A percentile compares a stretch with the other conserved stretches of the same genome.
These are phyloP conservation scores for Delia radicum DNA, from an alignment of 1,140 invertebrate genomes.

Conservation along the genomic window DNA sequence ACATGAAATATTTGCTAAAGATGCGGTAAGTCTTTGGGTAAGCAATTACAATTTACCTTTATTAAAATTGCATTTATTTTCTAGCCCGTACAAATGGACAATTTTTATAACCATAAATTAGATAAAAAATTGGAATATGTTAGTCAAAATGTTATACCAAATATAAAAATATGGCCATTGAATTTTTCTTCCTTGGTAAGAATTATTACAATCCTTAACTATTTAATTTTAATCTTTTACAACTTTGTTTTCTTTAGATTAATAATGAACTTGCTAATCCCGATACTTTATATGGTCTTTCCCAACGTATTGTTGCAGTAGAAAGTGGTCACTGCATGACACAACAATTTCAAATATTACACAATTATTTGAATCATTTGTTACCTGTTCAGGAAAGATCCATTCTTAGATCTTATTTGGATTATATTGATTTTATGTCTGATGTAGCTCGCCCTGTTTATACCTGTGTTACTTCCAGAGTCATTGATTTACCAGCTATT, in stretches of 20 bases:
- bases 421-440: conserved; percentile 57
- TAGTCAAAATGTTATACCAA: conserved; percentile 62
- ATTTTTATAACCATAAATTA: conserved; percentile 68
- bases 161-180: conserved; percentile 50
- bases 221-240: background rate
- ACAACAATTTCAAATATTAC: conserved; percentile 81
- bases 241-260: conserved; percentile 39
- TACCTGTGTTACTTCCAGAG: conserved; percentile 75
- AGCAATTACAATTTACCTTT: background rate
- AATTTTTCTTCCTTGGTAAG: conserved; percentile 52
- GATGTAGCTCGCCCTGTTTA: conserved; percentile 85
- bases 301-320: conserved; percentile 84
- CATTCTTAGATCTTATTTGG: conserved; percentile 37
- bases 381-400: conserved; percentile 62
- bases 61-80: background rate
- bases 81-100: conserved; percentile 58
- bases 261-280: conserved; percentile 66
- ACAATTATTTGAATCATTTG: conserved; percentile 77
- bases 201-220: background rate
- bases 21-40: conserved; percentile 63
- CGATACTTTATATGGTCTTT: conserved; percentile 76
- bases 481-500: conserved; percentile 78
- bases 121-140: conserved; percentile 76
- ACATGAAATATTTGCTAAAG: conserved; percentile 83
- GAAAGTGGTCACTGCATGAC: conserved; percentile 90